Evolutionary conservation across 1,140 invertebrate species (phyloP), one percentile per base, ranked within the genome.

Genomic region (Atopsyche davidsoni): DNA sequence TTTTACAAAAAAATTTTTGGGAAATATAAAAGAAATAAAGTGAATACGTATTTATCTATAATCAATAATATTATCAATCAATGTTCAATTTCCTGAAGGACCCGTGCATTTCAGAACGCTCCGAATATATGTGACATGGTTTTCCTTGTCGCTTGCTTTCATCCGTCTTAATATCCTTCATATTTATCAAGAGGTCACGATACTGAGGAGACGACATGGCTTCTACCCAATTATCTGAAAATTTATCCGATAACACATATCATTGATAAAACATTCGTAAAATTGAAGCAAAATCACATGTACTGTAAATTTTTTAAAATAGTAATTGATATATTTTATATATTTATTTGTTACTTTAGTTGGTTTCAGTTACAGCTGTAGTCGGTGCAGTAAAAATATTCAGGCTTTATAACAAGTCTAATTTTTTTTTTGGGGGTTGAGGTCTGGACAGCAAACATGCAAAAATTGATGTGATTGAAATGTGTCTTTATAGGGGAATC

Each of bases 1-100:
- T 13, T 36, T 36, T 14, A 4, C 17, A 6, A 36, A 36, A 36
- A 9, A 9, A n/a, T n/a, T 31, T 9, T 31, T 31, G 7, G 17
- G 4, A 4, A 36, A 4, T 36, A 36, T 7, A 36, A 13, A 4
- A 13, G 35, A 36, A 36, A 36, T 36, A 36, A n/a, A 36, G 6
- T 31, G 17, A 36, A 36, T 7, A 28, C 13, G 18, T 13, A 7
- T 36, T 6, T 13, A 7, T 36, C n/a, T 36, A n/a, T n/a, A n/a
- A n/a, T n/a, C n/a, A n/a, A n/a, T n/a, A n/a, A n/a, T n/a, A n/a
- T n/a, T n/a, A 19, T 39, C 19, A 47, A 23, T 48, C 46, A 4
- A 48, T 11, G 10, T 48, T 38, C 16, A 48, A 25, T 28, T 48
- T 48, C 13, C 46, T 48, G 18, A 48, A 48, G 1, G 35, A 24